Base-by-base conservation (phyloP, 1,140 invertebrate species). In the Berghia stephanieae region DNA sequence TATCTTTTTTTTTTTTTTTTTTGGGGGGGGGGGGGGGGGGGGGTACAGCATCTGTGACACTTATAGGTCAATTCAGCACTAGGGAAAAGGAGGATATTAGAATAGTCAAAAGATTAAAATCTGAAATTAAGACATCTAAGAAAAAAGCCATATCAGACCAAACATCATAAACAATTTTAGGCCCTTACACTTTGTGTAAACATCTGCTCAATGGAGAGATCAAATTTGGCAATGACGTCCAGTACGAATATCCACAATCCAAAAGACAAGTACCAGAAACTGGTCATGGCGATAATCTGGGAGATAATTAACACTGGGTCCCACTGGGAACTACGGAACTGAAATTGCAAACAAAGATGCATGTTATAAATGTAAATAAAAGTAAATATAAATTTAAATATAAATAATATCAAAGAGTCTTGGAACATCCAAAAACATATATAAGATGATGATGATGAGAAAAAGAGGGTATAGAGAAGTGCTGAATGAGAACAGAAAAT, bases 321-420 rank as follows among this genome's bases (percentile, higher is more conserved):
- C 96, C 96, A 99, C 84, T 95, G 94, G 68, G 95, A 95, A 89
- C 95, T 96, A 66, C 96, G 93, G 90, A 98, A 99, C 80, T 87
- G 83, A 63, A 84, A 85, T 8, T 31, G 3, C 43, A 63, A 75
- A 40, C 16, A 43, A 71, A 46, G 4, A 13, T n/a, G n/a, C n/a
- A n/a, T n/a, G n/a, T n/a, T n/a, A n/a, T n/a, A n/a, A n/a, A n/a
- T n/a, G n/a, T n/a, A n/a, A n/a, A n/a, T n/a, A n/a, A n/a, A n/a
- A n/a, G n/a, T n/a, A n/a, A n/a, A n/a, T n/a, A n/a, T n/a, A n/a
- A n/a, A n/a, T n/a, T n/a, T n/a, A n/a, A n/a, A n/a, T n/a, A n/a
- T n/a, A n/a, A n/a, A n/a, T n/a, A n/a, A n/a, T n/a, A n/a, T n/a
- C n/a, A n/a, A n/a, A n/a, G n/a, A n/a, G n/a, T n/a, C n/a, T n/a